Evolutionary conservation across 2,888 invertebrate genomes (phyloP), one percentile per base, ranked within the genome.

Genomic region (Cryptocheilus praepositus): DNA sequence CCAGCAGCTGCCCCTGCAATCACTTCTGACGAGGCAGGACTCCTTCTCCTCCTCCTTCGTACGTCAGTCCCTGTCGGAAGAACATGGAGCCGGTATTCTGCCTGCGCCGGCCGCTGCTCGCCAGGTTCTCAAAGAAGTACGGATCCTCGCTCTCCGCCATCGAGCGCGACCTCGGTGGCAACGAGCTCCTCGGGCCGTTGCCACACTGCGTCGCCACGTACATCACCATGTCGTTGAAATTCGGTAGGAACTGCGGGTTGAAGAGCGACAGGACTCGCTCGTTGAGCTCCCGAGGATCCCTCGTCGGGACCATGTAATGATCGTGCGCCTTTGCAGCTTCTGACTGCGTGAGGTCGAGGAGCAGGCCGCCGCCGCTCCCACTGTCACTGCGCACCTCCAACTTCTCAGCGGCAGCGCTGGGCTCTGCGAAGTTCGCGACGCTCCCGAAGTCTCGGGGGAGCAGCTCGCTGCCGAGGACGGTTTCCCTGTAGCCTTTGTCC

Each of bases 211-310:
- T 67, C 16, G 76, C 74, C 44, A 85, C 83, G 68, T 83, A 83
- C 80, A 83, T 84, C 18, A 87, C 79, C 85, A 86, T 84, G 67
- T 87, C 87, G 74, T 86, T 86, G 72, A 87, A 86, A 66, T 86
- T 86, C 43, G 87, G 87, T 67, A 88, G 76, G 72, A 86, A 88
- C 64, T 88, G 87, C 0, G 87, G 88, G 61, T 85, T 86, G 66
- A 87, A 88, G 55, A 87, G 78, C 59, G 88, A 87, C 60, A 86
- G 73, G 18, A 85, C 81, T 62, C 61, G 79, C 76, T 84, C 82
- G 68, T 84, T 80, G 44, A 79, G 28, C 44, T 79, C 80, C 2
- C 71, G 58, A 0, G 80, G 78, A 49, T 72, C 72, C 3, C 71
- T 65, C 2, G 84, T 85, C 3, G 84, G 81, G 54, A 83, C 74